Evolutionary conservation across 2,797 vertebrate species (phyloP), one percentile per base, ranked within the genome.

Genomic region (Sebastes goodei): DNA sequence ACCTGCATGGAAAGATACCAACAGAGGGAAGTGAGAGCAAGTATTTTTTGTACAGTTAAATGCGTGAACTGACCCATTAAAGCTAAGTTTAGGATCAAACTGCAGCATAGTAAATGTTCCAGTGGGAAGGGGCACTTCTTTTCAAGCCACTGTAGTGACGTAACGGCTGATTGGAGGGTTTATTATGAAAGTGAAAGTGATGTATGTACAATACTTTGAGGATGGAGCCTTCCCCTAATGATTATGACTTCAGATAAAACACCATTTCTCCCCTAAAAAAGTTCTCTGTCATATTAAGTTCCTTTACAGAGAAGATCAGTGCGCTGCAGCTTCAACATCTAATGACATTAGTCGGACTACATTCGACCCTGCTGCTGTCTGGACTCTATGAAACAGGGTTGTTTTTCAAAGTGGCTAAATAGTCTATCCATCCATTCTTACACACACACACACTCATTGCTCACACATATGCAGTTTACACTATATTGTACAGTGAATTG

Each of bases 401-500:
- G 32, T 65, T 78, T 78, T 55, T 80, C 67, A 74, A 52, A 33
- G 14, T 64, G 32, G 25, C 66, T 49, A 46, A 33, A 23, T 38
- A 70, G 12, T 35, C 55, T 9, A 55, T 76, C 10, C 21, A 49
- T 71, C 52, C 61, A 52, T 7, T 59, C 59, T 68, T 30, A 35
- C 49, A 46, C 23, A 35, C 33, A 35, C 73, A 76, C 60, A 78
- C 29, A 53, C 55, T 68, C 25, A 46, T 46, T 15, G 9, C 35
- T 38, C 33, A 49, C 27, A 74, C 23, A 30, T 42, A 66, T 23
- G 53, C 69, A 80, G 30, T 79, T 61, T 23, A 52, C 59, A 73
- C 65, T 52, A 30, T 65, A 63, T 56, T 71, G 35, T 78, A 85
- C 65, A 74, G 64, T 80, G 79, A 73, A 60, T 73, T 86, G 85